Base-by-base conservation (phyloP, 2,113 vertebrate species). In the Gadus chalcogrammus region DNA sequence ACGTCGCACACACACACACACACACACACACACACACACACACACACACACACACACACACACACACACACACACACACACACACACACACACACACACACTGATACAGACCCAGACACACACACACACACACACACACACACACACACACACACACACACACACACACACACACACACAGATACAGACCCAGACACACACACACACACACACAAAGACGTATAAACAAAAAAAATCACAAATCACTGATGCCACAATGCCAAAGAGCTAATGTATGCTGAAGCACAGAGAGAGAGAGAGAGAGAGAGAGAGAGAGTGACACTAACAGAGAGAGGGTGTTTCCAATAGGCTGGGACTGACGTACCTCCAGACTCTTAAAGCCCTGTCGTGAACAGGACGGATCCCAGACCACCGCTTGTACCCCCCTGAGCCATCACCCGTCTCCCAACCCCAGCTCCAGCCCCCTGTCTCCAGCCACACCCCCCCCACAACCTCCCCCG, bases 201-300 rank as follows among this genome's bases (percentile, higher is more conserved):
- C 2, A 42, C 38, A 42, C 38, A 42, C 38, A 42, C 38, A 42
- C 38, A 42, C 38, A 42, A 1, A 42, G 6, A 48, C 31, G 31
- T 35, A 35, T 7, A 35, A 35, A 35, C 42, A 48, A 48, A 7
- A 48, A 9, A 48, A 79, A 80, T 79, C 65, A 74, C 60, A 60
- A 65, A 63, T 58, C 67, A 61, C 60, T 81, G 82, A 84, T 55
- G 52, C 61, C 31, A 24, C 69, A 65, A 69, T 73, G 79, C 69
- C 73, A 77, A 55, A 42, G 60, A 81, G 65, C 65, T 58, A 72
- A 69, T 65, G 70, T 80, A 71, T 78, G 74, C 67, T 74, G 66
- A 69, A 11, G 8, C 53, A 48, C 65, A 64, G 53, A 52, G 65
- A 64, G 62, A 59, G 20, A 71, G 48, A 61, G 55, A 48, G 7